Evolutionary conservation across 1,140 invertebrate genomes (phyloP), one percentile per base, ranked within the genome.

Genomic region (Papilio dardanus): DNA sequence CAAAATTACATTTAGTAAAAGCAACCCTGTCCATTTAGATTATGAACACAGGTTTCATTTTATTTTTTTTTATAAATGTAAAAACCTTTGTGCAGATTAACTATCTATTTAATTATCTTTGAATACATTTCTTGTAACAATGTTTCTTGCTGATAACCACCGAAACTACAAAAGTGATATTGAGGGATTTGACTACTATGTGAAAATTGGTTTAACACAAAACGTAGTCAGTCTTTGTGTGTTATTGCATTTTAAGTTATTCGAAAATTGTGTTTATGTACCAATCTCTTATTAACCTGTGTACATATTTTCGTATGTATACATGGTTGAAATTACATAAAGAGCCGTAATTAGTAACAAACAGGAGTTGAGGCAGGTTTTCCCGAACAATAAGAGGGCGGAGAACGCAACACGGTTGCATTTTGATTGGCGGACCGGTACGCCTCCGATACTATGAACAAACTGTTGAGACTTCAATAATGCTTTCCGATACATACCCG

Each of bases 311-410:
- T 7, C 6, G 21, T 28, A 30, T n/a, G 10, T 30, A 30, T 46
- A 21, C 7, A 24, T 3, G 24, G 8, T 54, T 54, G 2, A 24
- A 12, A 54, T 24, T 54, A 54, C 21, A 54, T 24, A 54, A 24
- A 54, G 8, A 54, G 21, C 3, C 7, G 21, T 54, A 54, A 54
- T 54, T 28, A 54, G 50, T 54, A 54, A 42, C 67, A 19, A 33
- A 42, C 37, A 71, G 35, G 16, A 73, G 71, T 31, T 58, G 71
- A 73, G 71, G 71, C 46, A 71, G 40, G 68, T 71, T 40, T 71
- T 46, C 40, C 31, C 28, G 42, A 73, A 73, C 71, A 73, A 73
- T 73, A 46, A 73, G 71, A 73, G 71, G 71, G 71, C 71, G 71
- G 71, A 73, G 71, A 73, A 58, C 46, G 71, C 42, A 31, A 73